phyloP scores from a whole-genome alignment of 1,140 invertebrate genomes.

The Bombus difficillimus region DNA sequence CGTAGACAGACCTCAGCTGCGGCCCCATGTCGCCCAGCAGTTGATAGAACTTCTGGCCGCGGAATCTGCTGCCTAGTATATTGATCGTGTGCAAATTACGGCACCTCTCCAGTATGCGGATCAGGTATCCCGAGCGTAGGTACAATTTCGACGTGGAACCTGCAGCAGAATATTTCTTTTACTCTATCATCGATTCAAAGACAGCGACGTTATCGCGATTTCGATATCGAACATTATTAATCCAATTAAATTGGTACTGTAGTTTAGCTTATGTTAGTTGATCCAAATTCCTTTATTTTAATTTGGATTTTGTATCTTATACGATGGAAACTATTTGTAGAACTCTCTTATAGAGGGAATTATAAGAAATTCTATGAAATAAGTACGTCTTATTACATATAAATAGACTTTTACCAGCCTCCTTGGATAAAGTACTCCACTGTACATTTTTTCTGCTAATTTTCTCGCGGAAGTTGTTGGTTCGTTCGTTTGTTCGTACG shows the following conservation, averaged over 20 bases:
- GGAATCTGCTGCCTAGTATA: conserved; percentile 61
- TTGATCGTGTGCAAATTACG: conserved; percentile 67
- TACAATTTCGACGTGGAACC: conserved; percentile 65
- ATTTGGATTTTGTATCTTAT: not conserved
- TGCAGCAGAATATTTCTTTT: conserved; percentile 3
- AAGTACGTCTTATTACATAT: too few relatives aligned
- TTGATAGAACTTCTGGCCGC: conserved; percentile 70
- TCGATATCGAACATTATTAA: rapidly evolving
- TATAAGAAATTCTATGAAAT: too few relatives aligned
- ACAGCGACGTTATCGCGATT: not conserved
- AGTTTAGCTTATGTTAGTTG: not conserved
- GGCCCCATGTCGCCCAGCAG: conserved; percentile 61
- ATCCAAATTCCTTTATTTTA: not conserved
- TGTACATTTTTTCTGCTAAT: not conserved
- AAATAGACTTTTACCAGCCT: too few relatives aligned
- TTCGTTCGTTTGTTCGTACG: not conserved
- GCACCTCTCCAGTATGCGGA: conserved; percentile 70
- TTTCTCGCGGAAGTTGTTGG: not conserved
- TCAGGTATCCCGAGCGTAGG: conserved; percentile 62
- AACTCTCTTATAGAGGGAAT: too few relatives aligned
- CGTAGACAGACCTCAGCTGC: conserved; percentile 46
- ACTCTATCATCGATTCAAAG: not conserved
- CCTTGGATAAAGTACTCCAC: too few relatives aligned
- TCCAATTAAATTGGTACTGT: too few relatives aligned
- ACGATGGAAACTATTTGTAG: too few relatives aligned